Evolutionary conservation across 2,797 vertebrate genomes (phyloP).

Genomic region (Neosilurus hyrtlii): DNA sequence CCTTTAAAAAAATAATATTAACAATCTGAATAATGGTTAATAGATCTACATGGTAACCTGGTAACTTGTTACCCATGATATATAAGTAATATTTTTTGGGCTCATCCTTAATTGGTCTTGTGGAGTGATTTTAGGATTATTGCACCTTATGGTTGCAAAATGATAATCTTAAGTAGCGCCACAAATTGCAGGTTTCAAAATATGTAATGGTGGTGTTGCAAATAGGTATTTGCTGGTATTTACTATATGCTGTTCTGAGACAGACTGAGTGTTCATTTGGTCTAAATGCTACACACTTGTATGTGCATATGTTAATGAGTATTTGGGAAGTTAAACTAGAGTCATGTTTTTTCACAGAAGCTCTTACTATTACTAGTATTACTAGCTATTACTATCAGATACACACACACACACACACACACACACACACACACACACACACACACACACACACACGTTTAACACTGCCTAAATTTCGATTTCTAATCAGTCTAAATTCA

Average conservation of each 20-base stretch:
- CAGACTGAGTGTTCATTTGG: not conserved
- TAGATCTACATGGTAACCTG: no score
- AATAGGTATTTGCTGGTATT: not conserved
- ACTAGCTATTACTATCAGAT: no score
- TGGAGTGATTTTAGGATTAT: not conserved
- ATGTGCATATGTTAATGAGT: not conserved
- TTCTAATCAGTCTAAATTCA: no score
- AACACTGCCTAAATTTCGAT: no score
- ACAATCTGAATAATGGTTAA: no score
- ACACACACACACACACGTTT: no score
- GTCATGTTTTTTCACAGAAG: no score
- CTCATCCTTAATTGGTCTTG: not conserved
- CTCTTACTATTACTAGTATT: no score
- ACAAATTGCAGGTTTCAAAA: not conserved
- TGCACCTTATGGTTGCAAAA: not conserved
- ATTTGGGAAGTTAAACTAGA: no score
- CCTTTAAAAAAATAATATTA: no score
- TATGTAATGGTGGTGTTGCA: not conserved
- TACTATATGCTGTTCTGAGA: not conserved
- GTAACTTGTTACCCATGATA: not conserved
- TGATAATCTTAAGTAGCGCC: not conserved
- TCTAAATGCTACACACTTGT: not conserved
- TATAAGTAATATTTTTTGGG: not conserved
- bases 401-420: no score
- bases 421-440: no score